Conservation (phyloP, 2,888 invertebrate genomes). For the Sialis fuliginosa region DNA sequence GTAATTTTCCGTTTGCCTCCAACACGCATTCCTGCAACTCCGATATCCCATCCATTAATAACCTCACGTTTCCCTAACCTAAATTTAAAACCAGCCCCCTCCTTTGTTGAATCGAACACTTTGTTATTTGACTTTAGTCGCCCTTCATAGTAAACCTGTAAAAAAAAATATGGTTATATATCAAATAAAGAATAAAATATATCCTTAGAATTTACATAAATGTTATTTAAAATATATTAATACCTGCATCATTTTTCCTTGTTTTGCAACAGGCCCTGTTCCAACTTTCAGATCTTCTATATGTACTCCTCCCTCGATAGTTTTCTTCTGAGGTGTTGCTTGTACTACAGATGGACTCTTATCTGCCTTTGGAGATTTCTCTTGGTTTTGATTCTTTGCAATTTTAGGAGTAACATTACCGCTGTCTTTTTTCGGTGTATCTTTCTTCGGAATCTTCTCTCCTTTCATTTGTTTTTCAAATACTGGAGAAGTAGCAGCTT, state of each 20-base stretch:
- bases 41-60: slow-evolving; percentile 82
- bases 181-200: slow-evolving; percentile 4
- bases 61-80: slow-evolving; percentile 70
- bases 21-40: slow-evolving; percentile 82
- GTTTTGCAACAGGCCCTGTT: slow-evolving; percentile 57
- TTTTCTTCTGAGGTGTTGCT: slow-evolving; percentile 27
- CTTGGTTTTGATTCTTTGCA: slow-evolving; percentile 3
- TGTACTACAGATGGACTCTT: not conserved
- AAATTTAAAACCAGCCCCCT: slow-evolving; percentile 75
- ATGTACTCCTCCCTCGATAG: slow-evolving; percentile 57
- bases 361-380: not conserved
- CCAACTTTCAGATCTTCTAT: slow-evolving; percentile 68
- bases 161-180: not conserved
- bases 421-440: not conserved
- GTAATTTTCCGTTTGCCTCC: slow-evolving; percentile 77
- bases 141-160: slow-evolving; percentile 69
- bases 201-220: not conserved
- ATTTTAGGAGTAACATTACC: not conserved
- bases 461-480: slow-evolving; percentile 12
- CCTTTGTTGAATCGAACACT: slow-evolving; percentile 59
- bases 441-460: slow-evolving; percentile 10
- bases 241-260: slow-evolving; percentile 51
- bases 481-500: slow-evolving; percentile 12
- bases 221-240: not conserved
- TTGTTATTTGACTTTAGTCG: slow-evolving; percentile 67